A percentile compares a stretch with the other conserved stretches of the same genome.
These are phyloP conservation scores for Leptodactylus fuscus DNA, from an alignment of 2,113 vertebrate species.

Conservation along the genomic window DNA sequence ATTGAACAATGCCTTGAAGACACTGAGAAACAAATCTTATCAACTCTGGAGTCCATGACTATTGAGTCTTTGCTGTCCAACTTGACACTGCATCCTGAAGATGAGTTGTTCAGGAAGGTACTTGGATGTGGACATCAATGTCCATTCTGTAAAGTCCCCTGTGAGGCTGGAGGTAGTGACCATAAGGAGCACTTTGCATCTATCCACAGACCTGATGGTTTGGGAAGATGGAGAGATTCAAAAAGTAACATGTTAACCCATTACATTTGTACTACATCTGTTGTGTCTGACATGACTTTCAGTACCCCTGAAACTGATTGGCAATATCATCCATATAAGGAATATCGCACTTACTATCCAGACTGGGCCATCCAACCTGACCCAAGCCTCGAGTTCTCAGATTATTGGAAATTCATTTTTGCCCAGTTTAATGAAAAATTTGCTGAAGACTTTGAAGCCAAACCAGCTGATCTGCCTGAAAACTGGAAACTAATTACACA, in stretches of 20 bases:
- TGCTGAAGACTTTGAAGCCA: neutral
- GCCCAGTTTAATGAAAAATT: conserved; percentile 59
- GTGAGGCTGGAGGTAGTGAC: conserved; percentile 66
- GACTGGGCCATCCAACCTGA: conserved; percentile 74
- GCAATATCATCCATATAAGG: conserved; percentile 1
- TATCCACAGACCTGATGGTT: conserved; percentile 29
- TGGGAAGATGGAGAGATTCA: conserved; percentile 7
- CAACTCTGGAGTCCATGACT: neutral
- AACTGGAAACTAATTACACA: conserved; percentile 61
- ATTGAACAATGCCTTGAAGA: neutral
- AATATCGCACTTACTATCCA: conserved; percentile 1
- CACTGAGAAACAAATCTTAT: neutral
- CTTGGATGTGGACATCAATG: conserved; percentile 75
- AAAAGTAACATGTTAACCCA: neutral
- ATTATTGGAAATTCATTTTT: conserved; percentile 66
- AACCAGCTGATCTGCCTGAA: conserved; percentile 64
- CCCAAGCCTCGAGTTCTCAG: conserved; percentile 64
- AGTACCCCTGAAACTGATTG: neutral
- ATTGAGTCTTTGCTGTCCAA: conserved; percentile 36
- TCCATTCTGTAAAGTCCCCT: conserved; percentile 64
- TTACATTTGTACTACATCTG: neutral
- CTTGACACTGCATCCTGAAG: conserved; percentile 16
- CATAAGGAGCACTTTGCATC: conserved; percentile 46
- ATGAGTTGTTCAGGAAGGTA: conserved; percentile 58
- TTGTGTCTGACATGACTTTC: neutral